A percentile compares a stretch with the other conserved stretches of the same genome.
Evolutionary conservation across 2,888 invertebrate species (phyloP).

Genomic region (Tridacna crocea): DNA sequence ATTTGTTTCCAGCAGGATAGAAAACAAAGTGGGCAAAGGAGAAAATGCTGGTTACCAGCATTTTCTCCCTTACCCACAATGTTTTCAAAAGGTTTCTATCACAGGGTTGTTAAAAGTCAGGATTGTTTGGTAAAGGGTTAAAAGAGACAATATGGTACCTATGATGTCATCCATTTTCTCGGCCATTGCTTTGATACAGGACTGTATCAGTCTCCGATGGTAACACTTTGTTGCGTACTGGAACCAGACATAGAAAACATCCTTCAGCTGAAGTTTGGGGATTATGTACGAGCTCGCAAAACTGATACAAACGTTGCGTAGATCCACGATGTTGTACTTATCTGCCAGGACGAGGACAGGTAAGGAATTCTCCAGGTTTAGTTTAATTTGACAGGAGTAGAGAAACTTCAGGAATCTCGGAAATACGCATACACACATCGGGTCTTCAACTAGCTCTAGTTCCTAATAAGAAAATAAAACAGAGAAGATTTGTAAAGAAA

Average conservation of each 20-base stretch:
- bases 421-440: constrained; percentile 82
- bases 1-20: too few relatives aligned
- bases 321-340: constrained; percentile 84
- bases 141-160: constrained; percentile 39
- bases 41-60: too few relatives aligned
- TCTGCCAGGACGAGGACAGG: constrained; percentile 84
- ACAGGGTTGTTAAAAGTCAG: too few relatives aligned
- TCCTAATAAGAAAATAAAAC: constrained; percentile 59
- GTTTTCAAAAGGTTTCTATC: too few relatives aligned
- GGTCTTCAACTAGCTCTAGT: constrained; percentile 82
- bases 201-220: constrained; percentile 76
- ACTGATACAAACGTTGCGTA: constrained; percentile 84
- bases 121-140: too few relatives aligned
- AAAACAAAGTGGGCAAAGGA: too few relatives aligned
- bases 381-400: constrained; percentile 84
- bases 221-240: constrained; percentile 84
- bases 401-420: constrained; percentile 84
- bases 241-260: constrained; percentile 85
- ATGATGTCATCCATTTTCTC: constrained; percentile 81
- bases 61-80: too few relatives aligned
- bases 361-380: constrained; percentile 83
- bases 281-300: constrained; percentile 83
- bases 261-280: constrained; percentile 83
- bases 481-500: not conserved
- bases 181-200: constrained; percentile 78